Conservation (phyloP, 2,888 invertebrate species). For the Polia nebulosa region DNA sequence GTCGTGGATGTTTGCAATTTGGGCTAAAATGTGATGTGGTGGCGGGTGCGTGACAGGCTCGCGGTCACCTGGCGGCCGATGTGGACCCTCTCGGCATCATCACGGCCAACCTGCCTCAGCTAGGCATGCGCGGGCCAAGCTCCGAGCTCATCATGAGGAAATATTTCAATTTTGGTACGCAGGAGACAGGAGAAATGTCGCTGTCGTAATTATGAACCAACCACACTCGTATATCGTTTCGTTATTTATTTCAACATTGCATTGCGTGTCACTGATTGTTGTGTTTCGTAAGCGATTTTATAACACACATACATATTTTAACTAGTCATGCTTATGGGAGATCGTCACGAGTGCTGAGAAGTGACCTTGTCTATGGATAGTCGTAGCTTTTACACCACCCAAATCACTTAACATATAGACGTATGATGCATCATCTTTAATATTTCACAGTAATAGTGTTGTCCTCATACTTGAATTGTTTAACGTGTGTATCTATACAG, state of each 20-base stretch:
- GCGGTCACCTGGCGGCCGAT: slow-evolving; percentile 98
- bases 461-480: slow-evolving; percentile 42
- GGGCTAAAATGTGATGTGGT: slow-evolving; percentile 82
- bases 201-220: slow-evolving; percentile 76
- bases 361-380: slow-evolving; percentile 49
- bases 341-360: slow-evolving; percentile 47
- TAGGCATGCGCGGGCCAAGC: slow-evolving; percentile 88
- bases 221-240: slow-evolving; percentile 75
- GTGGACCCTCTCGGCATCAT: slow-evolving; percentile 98
- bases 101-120: slow-evolving; percentile 92
- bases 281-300: slow-evolving; percentile 78
- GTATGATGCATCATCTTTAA: slow-evolving; percentile 17
- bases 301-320: slow-evolving; percentile 79
- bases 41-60: slow-evolving; percentile 93
- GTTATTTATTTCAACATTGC: slow-evolving; percentile 74
- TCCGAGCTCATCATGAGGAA: slow-evolving; percentile 91
- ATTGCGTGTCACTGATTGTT: slow-evolving; percentile 80
- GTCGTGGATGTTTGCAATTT: slow-evolving; percentile 73
- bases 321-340: slow-evolving; percentile 60
- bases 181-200: slow-evolving; percentile 71
- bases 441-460: slow-evolving; percentile 53
- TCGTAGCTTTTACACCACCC: slow-evolving; percentile 59
- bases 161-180: slow-evolving; percentile 91
- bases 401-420: slow-evolving; percentile 33
- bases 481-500: slow-evolving; percentile 48